These are phyloP conservation scores for Gymnoscelis rufifasciata DNA, from an alignment of 2,888 invertebrate species.

Conservation along the genomic window DNA sequence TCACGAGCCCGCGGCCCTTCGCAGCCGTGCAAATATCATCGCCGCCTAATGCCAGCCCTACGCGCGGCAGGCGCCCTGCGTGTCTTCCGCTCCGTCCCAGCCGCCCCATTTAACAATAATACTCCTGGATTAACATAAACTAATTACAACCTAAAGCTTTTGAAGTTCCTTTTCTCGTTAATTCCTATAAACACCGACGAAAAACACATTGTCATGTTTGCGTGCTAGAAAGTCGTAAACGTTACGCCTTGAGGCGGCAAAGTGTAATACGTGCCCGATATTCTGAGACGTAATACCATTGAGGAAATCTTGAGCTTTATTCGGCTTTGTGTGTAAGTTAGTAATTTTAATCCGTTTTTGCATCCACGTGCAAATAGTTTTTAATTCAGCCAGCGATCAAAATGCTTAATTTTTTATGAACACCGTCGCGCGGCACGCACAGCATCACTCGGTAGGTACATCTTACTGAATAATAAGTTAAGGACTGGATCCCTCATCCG, in stretches of 20 bases:
- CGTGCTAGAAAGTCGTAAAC: slow-evolving; percentile 34
- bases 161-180: background rate
- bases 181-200: slow-evolving; percentile 23
- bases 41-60: slow-evolving; percentile 35
- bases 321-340: background rate
- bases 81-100: slow-evolving; percentile 25
- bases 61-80: background rate
- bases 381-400: background rate
- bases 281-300: slow-evolving; percentile 29
- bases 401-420: background rate
- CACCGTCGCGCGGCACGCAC: slow-evolving; percentile 15
- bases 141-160: slow-evolving; percentile 25
- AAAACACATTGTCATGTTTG: slow-evolving; percentile 31
- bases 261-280: slow-evolving; percentile 38
- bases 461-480: slow-evolving; percentile 2
- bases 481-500: background rate
- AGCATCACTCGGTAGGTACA: slow-evolving; percentile 26
- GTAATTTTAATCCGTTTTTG: background rate
- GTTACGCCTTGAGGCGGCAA: slow-evolving; percentile 37
- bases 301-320: background rate
- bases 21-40: slow-evolving; percentile 36
- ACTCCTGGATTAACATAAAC: too few species aligned
- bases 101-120: background rate
- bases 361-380: background rate
- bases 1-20: slow-evolving; percentile 32